These are phyloP conservation scores for Silvanus unidentatus DNA, from an alignment of 2,888 invertebrate genomes.

Conservation along the genomic window DNA sequence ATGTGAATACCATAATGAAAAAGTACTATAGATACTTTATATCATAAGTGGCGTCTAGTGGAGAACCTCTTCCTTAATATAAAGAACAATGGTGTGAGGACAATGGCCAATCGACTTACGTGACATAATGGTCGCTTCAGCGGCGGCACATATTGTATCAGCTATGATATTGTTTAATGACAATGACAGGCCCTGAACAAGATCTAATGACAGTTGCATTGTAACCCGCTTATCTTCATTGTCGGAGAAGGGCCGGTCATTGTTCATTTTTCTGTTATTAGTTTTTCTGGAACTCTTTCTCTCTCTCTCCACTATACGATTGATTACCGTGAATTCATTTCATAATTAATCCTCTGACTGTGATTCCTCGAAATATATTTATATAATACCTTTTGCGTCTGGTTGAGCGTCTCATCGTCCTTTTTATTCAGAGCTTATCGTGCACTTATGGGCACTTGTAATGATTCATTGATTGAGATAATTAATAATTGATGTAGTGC, in stretches of 20 bases:
- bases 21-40: slow-evolving; percentile 3
- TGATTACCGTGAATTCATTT: slow-evolving; percentile 38
- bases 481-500: neutral
- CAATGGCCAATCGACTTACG: slow-evolving; percentile 47
- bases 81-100: slow-evolving; percentile 41
- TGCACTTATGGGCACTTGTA: too few species aligned
- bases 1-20: neutral
- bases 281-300: slow-evolving; percentile 22
- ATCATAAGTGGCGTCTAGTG: slow-evolving; percentile 13
- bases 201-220: slow-evolving; percentile 35
- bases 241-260: slow-evolving; percentile 20
- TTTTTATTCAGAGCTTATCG: slow-evolving; percentile 5
- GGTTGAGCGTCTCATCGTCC: too few species aligned
- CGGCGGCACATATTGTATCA: slow-evolving; percentile 45
- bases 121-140: slow-evolving; percentile 42
- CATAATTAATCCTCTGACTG: slow-evolving; percentile 37
- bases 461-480: slow-evolving; percentile 1
- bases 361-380: slow-evolving; percentile 21
- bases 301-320: slow-evolving; percentile 19
- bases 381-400: neutral
- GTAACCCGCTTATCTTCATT: slow-evolving; percentile 25
- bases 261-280: slow-evolving; percentile 32
- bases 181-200: slow-evolving; percentile 43
- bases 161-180: slow-evolving; percentile 47
- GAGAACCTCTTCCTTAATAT: slow-evolving; percentile 37